Base-by-base conservation (phyloP, 2,797 vertebrate genomes). In the Choloepus didactylus region DNA sequence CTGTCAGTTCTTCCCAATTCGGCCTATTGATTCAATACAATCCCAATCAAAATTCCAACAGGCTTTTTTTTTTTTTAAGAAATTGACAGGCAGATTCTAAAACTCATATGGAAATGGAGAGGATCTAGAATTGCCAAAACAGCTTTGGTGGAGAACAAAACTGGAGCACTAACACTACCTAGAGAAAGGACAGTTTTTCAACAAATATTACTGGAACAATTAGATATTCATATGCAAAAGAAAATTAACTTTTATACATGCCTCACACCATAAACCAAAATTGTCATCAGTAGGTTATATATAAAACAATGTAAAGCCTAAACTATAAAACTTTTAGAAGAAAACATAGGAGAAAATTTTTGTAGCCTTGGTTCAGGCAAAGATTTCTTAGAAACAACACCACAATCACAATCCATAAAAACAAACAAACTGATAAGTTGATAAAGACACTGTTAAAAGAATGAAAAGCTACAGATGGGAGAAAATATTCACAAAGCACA, bases 401-500 rank as follows among this genome's bases (percentile, higher is more conserved):
- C 9, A 87, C 25, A 90, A 86, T 25, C 35, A 66, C 59, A 38
- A 79, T 25, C 46, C 27, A 83, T 67, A 77, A 88, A 91, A 88
- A 54, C 87, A 35, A 7, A 46, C 4, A 90, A 64, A 49, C 6
- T 38, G 41, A 73, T 66, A 88, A 85, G 41, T 11, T 51, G 6
- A 54, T 44, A 31, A 35, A 46, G 12, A 60, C 11, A 25, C 41
- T 60, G 31, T 41, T 81, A 72, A 70, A 44, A 93, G 82, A 83
- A 62, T 77, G 56, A 25, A 87, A 91, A 73, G 35, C 35, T 44
- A 94, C 54, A 56, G 56, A 2, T 41, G 62, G n/a, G 72, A 84
- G 14, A 85, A 85, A 70, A 94, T 85, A 85, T 79, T 82, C 44
- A 59, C 51, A 76, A 84, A 84, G n/a, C 51, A 41, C 8, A 69